phyloP scores from a whole-genome alignment of 2,113 vertebrate genomes.

The Oreochromis spilurus region DNA sequence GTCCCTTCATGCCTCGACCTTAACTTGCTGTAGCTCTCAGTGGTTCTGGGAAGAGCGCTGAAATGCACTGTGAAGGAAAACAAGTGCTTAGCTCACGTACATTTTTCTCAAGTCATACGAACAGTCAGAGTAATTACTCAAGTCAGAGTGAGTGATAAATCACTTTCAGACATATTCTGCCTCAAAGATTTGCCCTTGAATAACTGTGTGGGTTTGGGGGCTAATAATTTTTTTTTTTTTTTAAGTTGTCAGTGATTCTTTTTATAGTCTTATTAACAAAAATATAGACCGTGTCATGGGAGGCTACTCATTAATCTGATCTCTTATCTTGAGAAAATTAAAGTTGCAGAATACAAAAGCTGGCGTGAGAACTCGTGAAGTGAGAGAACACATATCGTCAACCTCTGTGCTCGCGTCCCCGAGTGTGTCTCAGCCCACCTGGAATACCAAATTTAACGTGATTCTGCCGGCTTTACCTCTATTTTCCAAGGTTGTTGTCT shows the following conservation, averaged over 20 bases:
- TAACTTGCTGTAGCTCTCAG: neutral
- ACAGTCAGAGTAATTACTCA: conserved; percentile 3
- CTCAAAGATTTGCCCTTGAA: conserved; percentile 25
- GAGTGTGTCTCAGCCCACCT: neutral
- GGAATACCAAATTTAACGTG: neutral
- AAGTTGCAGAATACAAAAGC: conserved; percentile 4
- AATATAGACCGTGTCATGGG: neutral
- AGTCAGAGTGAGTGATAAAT: conserved; percentile 24
- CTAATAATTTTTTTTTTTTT: neutral
- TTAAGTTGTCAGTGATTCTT: neutral
- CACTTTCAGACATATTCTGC: neutral
- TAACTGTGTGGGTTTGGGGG: neutral
- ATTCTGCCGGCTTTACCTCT: conserved; percentile 1
- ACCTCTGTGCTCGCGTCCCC: neutral
- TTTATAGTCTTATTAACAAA: conserved; percentile 23
- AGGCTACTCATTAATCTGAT: conserved; percentile 32
- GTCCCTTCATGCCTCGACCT: conserved; percentile 19
- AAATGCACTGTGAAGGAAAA: neutral
- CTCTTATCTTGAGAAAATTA: conserved; percentile 5
- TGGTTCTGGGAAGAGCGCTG: neutral
- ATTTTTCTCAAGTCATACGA: neutral
- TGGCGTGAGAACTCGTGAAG: neutral
- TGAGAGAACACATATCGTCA: neutral
- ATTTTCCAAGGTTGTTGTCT: conserved; percentile 54
- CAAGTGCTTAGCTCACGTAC: neutral